These are phyloP conservation scores for Actias luna DNA, from an alignment of 2,888 invertebrate species.

Conservation along the genomic window DNA sequence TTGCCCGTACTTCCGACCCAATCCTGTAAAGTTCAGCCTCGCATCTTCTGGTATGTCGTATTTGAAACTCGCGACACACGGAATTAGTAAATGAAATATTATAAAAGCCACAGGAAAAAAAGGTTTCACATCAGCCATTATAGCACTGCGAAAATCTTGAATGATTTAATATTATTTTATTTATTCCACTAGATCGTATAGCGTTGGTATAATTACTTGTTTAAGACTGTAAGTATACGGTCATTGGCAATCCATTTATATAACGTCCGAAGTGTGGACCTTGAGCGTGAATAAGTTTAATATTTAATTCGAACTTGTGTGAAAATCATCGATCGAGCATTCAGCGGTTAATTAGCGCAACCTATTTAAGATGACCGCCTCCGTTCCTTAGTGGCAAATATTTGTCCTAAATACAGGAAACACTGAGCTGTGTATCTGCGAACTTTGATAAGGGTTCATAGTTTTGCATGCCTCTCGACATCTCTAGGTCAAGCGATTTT, in stretches of 20 bases:
- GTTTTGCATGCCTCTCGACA: too few relatives aligned
- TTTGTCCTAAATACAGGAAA: not conserved
- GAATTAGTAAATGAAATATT: not conserved
- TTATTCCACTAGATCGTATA: not conserved
- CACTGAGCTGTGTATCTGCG: not conserved
- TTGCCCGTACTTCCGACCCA: slow-evolving; percentile 25
- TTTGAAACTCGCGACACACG: not conserved
- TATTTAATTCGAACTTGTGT: not conserved
- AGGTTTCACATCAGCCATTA: not conserved
- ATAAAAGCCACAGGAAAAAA: not conserved
- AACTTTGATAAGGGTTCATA: not conserved
- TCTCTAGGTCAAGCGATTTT: too few relatives aligned
- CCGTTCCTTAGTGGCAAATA: not conserved
- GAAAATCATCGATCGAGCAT: not conserved
- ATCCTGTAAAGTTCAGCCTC: slow-evolving; percentile 22
- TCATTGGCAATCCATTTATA: not conserved
- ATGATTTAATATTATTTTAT: not conserved
- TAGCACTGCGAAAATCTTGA: not conserved
- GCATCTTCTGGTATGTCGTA: slow-evolving; percentile 13
- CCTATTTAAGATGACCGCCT: not conserved
- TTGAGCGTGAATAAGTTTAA: not conserved
- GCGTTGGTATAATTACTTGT: not conserved
- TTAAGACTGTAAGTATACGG: not conserved
- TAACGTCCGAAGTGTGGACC: not conserved
- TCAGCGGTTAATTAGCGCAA: not conserved